Conservation (phyloP, 2,797 vertebrate species). For the Myoxocephalus aenaeus region DNA sequence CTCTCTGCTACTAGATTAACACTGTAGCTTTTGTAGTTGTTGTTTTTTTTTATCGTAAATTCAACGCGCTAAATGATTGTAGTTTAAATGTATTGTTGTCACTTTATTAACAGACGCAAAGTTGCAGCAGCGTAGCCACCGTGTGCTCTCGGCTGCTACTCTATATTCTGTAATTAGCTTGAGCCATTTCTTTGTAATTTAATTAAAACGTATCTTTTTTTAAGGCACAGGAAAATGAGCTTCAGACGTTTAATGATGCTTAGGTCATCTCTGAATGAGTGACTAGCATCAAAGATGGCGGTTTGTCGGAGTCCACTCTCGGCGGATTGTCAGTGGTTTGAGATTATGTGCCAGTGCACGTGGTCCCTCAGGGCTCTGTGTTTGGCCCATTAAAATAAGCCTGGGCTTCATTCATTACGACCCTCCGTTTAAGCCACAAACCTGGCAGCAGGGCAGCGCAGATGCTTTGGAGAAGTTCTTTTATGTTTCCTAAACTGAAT, state of each 20-base stretch:
- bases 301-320: conserved; percentile 21
- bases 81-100: conserved; percentile 13
- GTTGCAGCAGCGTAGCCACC: not conserved
- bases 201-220: not conserved
- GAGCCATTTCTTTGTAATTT: conserved; percentile 45
- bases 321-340: conserved; percentile 44
- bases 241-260: conserved; percentile 54
- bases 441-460: conserved; percentile 58
- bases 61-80: not conserved
- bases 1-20: conserved; percentile 5
- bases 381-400: conserved; percentile 67
- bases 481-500: conserved; percentile 50
- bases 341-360: conserved; percentile 42
- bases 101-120: conserved; percentile 30
- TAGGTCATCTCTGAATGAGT: conserved; percentile 45
- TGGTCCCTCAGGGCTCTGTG: conserved; percentile 63
- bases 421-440: conserved; percentile 59
- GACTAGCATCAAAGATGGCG: conserved; percentile 47
- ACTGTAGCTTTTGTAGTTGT: not conserved
- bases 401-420: conserved; percentile 63
- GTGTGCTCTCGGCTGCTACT: conserved; percentile 15
- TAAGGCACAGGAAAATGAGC: conserved; percentile 29
- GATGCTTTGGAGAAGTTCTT: conserved; percentile 68
- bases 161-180: conserved; percentile 58
- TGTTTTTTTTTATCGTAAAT: not conserved